Evolutionary conservation across 2,113 vertebrate species (phyloP), one percentile per base, ranked within the genome.

Genomic region (Clinocottus analis): DNA sequence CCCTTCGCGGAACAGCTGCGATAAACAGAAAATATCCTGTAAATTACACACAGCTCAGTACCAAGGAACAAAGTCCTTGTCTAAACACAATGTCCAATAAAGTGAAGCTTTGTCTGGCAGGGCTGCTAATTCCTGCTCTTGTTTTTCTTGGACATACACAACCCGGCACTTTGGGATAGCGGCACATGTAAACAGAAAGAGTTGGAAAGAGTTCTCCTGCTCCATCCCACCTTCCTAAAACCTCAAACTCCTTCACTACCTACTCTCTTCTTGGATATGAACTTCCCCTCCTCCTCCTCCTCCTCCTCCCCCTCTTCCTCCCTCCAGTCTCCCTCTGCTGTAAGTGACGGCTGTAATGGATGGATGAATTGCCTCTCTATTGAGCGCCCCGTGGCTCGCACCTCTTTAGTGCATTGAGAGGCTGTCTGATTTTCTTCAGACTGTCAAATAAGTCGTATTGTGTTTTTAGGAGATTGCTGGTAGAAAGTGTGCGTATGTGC

Each of bases 61-160:
- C 2, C 0, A n/a, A 72, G 47, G 49, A 87, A 82, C 67, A 85
- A 75, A 82, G 81, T 56, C 35, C 76, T 82, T 79, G 66, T 91
- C 83, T 75, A 85, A 91, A 91, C 88, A 89, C 31, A 58, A 8
- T 17, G 45, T 87, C 75, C 75, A 85, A 85, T 89, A 87, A 91
- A 91, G 37, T 47, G 64, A 60, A 90, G 83, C 77, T 89, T 87
- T 84, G 74, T 77, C 66, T 45, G 45, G 37, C 6, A 49, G 55
- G 58, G 27, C 75, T 56, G 66, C 47, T 89, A 63, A 90, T 87
- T 78, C 71, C 77, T 2, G 19, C 68, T 76, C 3, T 1, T 90
- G 80, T 91, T 86, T 80, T 79, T 70, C 72, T 89, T 89, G 72
- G 77, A 79, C 29, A 61, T 21, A 53, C 43, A 33, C 61, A 72